Percentiles rank a stretch among this genome's conserved stretches.
These are phyloP conservation scores for Rhopalosiphum padi DNA, from an alignment of 1,140 invertebrate species.

Conservation along the genomic window DNA sequence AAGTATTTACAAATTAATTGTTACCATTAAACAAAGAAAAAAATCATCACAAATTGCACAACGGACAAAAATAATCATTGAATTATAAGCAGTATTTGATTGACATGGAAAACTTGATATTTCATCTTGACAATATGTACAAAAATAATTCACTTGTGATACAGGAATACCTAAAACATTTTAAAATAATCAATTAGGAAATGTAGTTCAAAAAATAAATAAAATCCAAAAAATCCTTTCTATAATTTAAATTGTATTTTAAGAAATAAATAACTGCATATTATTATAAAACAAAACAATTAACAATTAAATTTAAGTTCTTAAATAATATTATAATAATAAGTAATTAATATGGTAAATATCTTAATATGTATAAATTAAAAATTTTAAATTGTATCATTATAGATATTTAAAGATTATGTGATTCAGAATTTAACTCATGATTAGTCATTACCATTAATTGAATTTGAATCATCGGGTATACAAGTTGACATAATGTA, in stretches of 20 bases:
- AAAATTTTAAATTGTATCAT: no score
- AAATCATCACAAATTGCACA: conserved; percentile 31
- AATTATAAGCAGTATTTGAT: background rate
- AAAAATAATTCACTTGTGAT: conserved; percentile 21
- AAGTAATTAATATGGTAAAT: no score
- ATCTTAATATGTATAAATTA: no score
- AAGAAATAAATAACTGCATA: background rate
- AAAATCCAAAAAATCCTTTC: background rate
- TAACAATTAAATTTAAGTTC: no score
- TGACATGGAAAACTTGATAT: conserved; percentile 16
- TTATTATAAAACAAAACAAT: background rate
- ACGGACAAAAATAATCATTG: conserved; percentile 23
- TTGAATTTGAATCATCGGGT: background rate
- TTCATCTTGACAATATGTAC: conserved; percentile 49
- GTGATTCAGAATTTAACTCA: background rate
- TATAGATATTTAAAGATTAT: background rate
- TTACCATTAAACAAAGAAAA: conserved; percentile 46
- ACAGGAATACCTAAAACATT: background rate
- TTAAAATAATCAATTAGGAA: background rate
- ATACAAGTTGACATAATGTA: background rate
- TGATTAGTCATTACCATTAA: background rate
- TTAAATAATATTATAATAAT: no score
- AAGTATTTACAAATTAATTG: background rate
- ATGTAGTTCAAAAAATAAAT: background rate
- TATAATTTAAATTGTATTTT: background rate